These are phyloP conservation scores for Forficula auricularia DNA, from an alignment of 1,140 invertebrate genomes.

Conservation along the genomic window DNA sequence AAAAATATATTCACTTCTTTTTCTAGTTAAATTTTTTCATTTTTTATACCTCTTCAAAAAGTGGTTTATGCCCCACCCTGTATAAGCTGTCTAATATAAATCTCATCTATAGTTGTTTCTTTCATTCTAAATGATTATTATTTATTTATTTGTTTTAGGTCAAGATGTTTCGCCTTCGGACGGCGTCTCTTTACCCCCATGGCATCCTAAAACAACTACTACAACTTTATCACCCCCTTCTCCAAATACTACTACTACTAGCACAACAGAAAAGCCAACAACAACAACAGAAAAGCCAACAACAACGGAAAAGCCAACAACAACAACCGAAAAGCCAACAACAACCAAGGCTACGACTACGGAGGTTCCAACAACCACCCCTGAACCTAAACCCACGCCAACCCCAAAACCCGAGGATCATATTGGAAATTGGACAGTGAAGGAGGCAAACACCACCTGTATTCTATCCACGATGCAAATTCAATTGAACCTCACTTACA, in stretches of 20 bases:
- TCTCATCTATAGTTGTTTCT: no score
- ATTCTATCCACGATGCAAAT: slow-evolving; percentile 41
- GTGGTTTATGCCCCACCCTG: no score
- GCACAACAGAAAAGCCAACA: slow-evolving; percentile 11
- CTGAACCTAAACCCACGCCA: slow-evolving; percentile 25
- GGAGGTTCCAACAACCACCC: slow-evolving; percentile 15
- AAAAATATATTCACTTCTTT: no score
- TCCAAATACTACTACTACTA: slow-evolving; percentile 11
- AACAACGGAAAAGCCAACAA: slow-evolving; percentile 18
- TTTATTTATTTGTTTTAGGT: no score
- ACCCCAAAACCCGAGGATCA: no score
- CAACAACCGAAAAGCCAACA: slow-evolving; percentile 22
- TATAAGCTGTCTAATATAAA: no score
- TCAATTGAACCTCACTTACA: slow-evolving; percentile 38
- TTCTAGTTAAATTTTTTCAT: no score
- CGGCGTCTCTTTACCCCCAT: slow-evolving; percentile 17
- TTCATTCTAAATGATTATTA: no score
- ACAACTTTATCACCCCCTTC: slow-evolving; percentile 15
- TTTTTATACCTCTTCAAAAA: no score
- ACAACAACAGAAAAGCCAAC: slow-evolving; percentile 16
- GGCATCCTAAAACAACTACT: slow-evolving; percentile 16
- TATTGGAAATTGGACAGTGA: slow-evolving; percentile 32
- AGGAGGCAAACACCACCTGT: slow-evolving; percentile 30
- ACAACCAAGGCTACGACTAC: slow-evolving; percentile 20
- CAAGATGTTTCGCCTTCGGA: no score